Evolutionary conservation across 1,140 invertebrate species (phyloP), one percentile per base, ranked within the genome.

Genomic region (Ganaspis sp.): DNA sequence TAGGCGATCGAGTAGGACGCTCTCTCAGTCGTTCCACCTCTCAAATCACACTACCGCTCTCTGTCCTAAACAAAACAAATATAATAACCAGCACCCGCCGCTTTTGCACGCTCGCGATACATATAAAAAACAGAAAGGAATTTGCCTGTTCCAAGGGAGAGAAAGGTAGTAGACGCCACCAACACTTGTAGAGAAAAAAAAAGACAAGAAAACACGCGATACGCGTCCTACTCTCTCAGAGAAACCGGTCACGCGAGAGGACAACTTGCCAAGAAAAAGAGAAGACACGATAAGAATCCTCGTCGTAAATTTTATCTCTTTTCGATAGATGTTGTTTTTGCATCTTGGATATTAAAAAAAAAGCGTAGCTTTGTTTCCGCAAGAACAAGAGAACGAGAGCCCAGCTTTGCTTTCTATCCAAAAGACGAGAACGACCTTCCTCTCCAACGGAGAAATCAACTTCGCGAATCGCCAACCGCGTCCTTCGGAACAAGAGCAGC

Each of bases 1-100:
- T 90, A 88, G 87, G 89, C 90, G 90, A 90, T 90, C 89, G 87
- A 91, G 90, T 87, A 91, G 89, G 87, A 91, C 90, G 90, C 87
- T 89, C 85, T 89, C 81, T 81, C 86, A 87, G 87, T 86, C 88
- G 90, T 89, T 90, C 88, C 87, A 90, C 87, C 86, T 90, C 83
- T 81, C 86, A 86, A 88, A 82, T 86, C 86, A 87, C 83, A 64
- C 58, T 64, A 86, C 84, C 83, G 85, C 84, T 81, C 79, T 83
- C 83, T 85, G 72, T 71, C 82, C 79, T 78, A 71, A 64, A 64
- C 23, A 64, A 64, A 54, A 64, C 3, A 26, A 34, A 64, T 23
- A 26, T 26, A 23, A 26, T 26, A 64, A 45, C 77, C 72, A 34
- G 75, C 75, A 71, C 75, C 73, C 72, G 37, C 81, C 74, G 75